A percentile compares a stretch with the other conserved stretches of the same genome.
These are phyloP conservation scores for Tolypeutes matacus DNA, from an alignment of 2,797 vertebrate species.

Conservation along the genomic window DNA sequence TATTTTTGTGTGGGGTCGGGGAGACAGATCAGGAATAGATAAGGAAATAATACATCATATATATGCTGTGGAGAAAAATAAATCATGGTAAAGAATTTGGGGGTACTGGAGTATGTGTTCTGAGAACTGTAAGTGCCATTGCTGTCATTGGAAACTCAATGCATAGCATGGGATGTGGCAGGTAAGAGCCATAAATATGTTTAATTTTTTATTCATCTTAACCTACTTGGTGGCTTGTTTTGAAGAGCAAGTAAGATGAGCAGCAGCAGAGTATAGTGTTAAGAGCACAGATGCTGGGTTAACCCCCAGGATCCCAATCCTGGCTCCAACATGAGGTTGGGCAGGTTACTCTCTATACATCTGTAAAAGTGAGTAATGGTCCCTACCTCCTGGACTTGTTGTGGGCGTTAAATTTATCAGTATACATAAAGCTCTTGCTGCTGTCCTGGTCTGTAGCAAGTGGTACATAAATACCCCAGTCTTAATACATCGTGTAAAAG, in stretches of 20 bases:
- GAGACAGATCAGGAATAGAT: too few relatives aligned
- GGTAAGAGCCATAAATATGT: slow-evolving; percentile 7
- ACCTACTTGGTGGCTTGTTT: not conserved
- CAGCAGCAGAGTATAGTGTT: not conserved
- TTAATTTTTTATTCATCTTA: not conserved
- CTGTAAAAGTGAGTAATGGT: not conserved
- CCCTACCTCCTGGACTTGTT: not conserved
- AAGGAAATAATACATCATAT: too few relatives aligned
- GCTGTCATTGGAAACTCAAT: not conserved
- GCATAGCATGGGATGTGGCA: not conserved
- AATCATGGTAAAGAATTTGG: not conserved
- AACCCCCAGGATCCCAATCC: not conserved
- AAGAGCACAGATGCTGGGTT: not conserved
- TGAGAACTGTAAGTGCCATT: not conserved
- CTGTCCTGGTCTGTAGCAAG: not conserved
- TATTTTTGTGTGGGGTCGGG: too few relatives aligned
- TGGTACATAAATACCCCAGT: not conserved
- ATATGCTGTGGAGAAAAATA: not conserved
- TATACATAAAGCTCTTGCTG: too few relatives aligned
- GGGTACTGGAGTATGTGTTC: not conserved
- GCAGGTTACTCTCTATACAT: not conserved
- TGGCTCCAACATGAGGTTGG: not conserved
- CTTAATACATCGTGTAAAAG: not conserved
- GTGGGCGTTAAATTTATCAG: not conserved
- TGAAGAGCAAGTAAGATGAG: not conserved